These are phyloP conservation scores for Forpus xanthops DNA, from an alignment of 2,797 vertebrate genomes.

Conservation along the genomic window DNA sequence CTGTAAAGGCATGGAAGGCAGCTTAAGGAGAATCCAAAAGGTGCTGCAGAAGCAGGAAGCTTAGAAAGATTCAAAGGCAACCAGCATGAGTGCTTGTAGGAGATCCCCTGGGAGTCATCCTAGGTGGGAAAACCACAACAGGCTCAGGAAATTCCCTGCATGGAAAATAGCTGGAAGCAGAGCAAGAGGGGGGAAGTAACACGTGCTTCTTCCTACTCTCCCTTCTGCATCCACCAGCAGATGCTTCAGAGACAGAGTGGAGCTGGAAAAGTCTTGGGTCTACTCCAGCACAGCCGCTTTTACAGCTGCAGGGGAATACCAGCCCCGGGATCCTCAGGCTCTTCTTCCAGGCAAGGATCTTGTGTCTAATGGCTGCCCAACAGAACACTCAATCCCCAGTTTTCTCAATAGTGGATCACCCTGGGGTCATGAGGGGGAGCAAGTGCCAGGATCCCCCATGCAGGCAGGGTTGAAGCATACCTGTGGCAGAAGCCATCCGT, in stretches of 20 bases:
- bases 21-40: neutral
- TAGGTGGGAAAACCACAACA: neutral
- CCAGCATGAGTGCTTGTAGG: neutral
- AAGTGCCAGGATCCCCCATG: fast-evolving
- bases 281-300: neutral
- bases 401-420: neutral
- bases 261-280: neutral
- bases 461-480: neutral
- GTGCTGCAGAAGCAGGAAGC: neutral
- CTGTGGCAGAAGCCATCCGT: fast-evolving
- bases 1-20: neutral
- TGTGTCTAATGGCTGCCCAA: neutral
- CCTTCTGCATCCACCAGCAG: neutral
- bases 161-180: conserved; percentile 2
- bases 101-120: neutral
- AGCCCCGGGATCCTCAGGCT: neutral
- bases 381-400: neutral
- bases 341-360: conserved; percentile 2
- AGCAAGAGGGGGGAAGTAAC: neutral
- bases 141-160: conserved; percentile 40
- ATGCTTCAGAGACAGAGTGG: neutral
- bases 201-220: neutral
- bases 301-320: conserved; percentile 19
- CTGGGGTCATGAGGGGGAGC: neutral
- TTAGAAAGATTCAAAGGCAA: neutral